These are phyloP conservation scores for Brachylomia viminalis DNA, from an alignment of 2,888 invertebrate genomes.

Conservation along the genomic window DNA sequence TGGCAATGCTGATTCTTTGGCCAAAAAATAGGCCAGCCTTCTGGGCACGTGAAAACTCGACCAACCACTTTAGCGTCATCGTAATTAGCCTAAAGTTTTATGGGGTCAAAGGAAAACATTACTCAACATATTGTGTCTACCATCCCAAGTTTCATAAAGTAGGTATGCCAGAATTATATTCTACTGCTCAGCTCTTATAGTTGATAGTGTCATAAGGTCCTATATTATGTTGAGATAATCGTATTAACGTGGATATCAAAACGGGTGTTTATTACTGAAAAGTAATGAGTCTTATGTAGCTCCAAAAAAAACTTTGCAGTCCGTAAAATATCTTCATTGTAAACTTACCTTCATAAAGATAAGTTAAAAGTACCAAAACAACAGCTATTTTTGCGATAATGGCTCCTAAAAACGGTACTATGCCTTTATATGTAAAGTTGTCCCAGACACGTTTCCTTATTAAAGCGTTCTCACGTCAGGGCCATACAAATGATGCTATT, in stretches of 20 bases:
- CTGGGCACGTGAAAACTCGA: no score
- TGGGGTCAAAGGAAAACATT: no score
- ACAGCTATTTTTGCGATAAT: conserved; percentile 41
- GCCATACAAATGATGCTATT: conserved; percentile 33
- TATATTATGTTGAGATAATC: no score
- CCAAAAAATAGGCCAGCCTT: no score
- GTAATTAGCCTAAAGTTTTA: no score
- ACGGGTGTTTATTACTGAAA: neutral
- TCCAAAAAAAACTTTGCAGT: neutral
- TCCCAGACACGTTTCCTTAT: conserved; percentile 44
- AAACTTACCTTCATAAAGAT: conserved; percentile 26
- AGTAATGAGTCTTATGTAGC: neutral
- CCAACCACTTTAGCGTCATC: no score
- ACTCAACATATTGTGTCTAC: no score
- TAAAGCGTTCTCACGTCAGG: conserved; percentile 17
- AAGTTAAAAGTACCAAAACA: conserved; percentile 28
- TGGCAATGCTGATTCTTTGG: no score
- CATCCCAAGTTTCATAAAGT: neutral
- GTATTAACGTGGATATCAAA: no score
- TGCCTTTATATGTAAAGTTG: conserved; percentile 48
- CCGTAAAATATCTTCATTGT: neutral
- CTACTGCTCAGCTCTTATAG: neutral
- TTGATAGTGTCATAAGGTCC: neutral
- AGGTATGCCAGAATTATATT: neutral
- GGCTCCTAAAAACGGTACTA: conserved; percentile 29